These are phyloP conservation scores for Indicator indicator DNA, from an alignment of 2,113 vertebrate species.

Conservation along the genomic window DNA sequence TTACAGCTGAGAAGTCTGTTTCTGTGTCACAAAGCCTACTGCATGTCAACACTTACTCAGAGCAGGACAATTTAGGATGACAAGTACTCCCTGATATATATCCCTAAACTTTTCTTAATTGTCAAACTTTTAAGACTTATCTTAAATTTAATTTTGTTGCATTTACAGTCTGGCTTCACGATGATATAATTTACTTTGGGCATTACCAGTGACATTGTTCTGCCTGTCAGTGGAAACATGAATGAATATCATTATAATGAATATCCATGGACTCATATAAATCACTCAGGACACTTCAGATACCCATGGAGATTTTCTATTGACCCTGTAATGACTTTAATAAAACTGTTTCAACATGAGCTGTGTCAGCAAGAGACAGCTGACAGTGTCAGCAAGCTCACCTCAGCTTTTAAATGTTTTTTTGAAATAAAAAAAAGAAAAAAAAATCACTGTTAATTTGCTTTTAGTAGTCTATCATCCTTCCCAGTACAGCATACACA, in stretches of 20 bases:
- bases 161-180: slow-evolving; percentile 11
- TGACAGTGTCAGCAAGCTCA: background rate
- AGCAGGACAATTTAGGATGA: background rate
- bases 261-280: slow-evolving; percentile 30
- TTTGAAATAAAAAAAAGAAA: background rate
- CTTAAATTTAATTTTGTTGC: slow-evolving; percentile 43
- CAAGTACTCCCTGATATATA: slow-evolving; percentile 2
- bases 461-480: background rate
- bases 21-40: background rate
- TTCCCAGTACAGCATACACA: background rate
- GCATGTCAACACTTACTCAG: background rate
- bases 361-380: slow-evolving; percentile 36
- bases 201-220: slow-evolving; percentile 45
- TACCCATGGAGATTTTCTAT: slow-evolving; percentile 23
- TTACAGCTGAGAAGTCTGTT: background rate
- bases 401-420: background rate
- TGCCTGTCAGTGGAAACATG: slow-evolving; percentile 34
- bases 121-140: slow-evolving; percentile 37
- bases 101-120: slow-evolving; percentile 50
- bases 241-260: slow-evolving; percentile 44
- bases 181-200: slow-evolving; percentile 56
- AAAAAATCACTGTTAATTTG: background rate
- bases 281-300: slow-evolving; percentile 40
- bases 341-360: slow-evolving; percentile 37
- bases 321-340: slow-evolving; percentile 69